Conservation (phyloP, 2,113 vertebrate species). For the Calonectris borealis region DNA sequence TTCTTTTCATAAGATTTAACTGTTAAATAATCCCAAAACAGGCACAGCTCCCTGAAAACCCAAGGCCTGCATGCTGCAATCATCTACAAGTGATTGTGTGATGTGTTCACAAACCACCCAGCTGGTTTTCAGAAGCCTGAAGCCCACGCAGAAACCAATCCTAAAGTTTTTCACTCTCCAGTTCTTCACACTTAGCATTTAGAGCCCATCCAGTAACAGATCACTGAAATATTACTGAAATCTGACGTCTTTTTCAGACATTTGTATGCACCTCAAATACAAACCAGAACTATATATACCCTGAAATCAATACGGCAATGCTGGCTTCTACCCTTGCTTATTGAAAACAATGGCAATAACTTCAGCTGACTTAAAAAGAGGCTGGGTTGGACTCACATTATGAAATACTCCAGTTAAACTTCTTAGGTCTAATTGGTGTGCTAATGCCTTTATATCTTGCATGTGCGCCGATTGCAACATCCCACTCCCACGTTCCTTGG, state of each 20-base stretch:
- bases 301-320: background rate
- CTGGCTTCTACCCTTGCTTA: background rate
- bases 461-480: background rate
- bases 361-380: background rate
- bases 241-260: background rate
- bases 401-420: conserved; percentile 29
- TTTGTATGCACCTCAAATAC: background rate
- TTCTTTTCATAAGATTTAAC: background rate
- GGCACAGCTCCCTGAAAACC: background rate
- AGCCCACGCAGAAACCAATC: background rate
- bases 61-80: background rate
- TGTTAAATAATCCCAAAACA: background rate
- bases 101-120: background rate
- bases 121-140: background rate
- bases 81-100: background rate
- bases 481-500: conserved; percentile 6
- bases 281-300: background rate
- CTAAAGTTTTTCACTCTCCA: background rate
- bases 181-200: background rate
- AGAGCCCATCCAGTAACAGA: background rate
- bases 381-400: background rate
- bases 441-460: background rate
- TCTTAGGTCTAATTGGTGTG: background rate
- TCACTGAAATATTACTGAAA: background rate
- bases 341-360: background rate